phyloP scores from a whole-genome alignment of 2,888 invertebrate species.

The Protonemura montana region DNA sequence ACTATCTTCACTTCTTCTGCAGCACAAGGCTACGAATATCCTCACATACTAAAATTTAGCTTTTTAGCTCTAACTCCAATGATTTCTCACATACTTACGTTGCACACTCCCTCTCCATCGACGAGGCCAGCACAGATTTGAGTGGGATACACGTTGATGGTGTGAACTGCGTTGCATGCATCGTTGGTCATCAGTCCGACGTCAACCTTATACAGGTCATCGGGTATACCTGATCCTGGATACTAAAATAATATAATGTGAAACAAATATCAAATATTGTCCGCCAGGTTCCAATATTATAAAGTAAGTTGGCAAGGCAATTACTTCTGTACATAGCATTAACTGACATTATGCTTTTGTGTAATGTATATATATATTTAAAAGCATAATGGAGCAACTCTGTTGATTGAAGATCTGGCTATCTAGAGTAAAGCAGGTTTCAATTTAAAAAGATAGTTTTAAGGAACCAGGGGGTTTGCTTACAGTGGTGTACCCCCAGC shows the following conservation, averaged over 20 bases:
- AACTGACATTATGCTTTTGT: not conserved
- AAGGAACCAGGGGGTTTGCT: slow-evolving; percentile 1
- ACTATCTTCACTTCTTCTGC: too few species aligned
- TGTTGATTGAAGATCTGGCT: too few species aligned
- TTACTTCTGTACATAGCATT: too few species aligned
- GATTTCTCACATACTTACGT: too few species aligned
- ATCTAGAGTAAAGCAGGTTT: too few species aligned
- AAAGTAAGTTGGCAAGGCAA: too few species aligned
- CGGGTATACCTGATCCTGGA: slow-evolving; percentile 44
- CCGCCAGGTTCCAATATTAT: too few species aligned
- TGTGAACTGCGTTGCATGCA: slow-evolving; percentile 41
- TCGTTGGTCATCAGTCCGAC: slow-evolving; percentile 41
- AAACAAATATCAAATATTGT: too few species aligned
- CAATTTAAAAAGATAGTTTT: too few species aligned
- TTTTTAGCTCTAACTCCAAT: too few species aligned
- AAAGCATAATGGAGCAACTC: not conserved
- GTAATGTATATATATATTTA: not conserved
- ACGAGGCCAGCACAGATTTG: slow-evolving; percentile 45
- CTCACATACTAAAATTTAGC: too few species aligned
- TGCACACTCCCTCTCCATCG: slow-evolving; percentile 45
- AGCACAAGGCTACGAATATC: too few species aligned
- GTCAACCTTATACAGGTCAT: slow-evolving; percentile 45
- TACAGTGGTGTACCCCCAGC: slow-evolving; percentile 46
- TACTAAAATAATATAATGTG: slow-evolving; percentile 35
- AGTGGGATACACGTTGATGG: slow-evolving; percentile 36